Base-by-base conservation (phyloP, 1,140 invertebrate genomes). In the Caerostris darwini region DNA sequence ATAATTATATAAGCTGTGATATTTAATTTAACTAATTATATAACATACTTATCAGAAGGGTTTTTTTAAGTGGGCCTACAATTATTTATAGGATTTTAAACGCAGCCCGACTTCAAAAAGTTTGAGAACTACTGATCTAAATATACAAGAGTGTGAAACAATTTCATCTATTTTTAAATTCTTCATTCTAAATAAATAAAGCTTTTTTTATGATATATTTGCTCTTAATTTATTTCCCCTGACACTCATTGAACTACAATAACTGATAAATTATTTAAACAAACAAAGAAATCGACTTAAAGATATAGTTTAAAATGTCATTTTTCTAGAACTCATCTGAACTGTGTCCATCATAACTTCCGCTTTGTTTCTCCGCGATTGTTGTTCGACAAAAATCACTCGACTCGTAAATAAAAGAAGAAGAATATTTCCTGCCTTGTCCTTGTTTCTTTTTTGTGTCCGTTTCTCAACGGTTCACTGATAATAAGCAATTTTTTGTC, bases 401-500 rank as follows among this genome's bases (percentile, higher is more conserved):
- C 71, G 2, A 2, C 34, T 77, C 53, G 71, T 77, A 34, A 8
- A 50, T 77, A 14, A 6, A 67, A 7, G 61, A 67, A 67, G 61
- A 67, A n/a, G 34, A 34, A 34, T 34, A 34, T 34, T 77, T 12
- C 34, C 71, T 34, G 34, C 71, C 19, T 34, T 77, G 71, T 12
- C 71, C 71, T 77, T 77, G 71, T 77, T 77, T 77, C 71, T 12
- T 8, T 77, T 34, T 77, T 77, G 12, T 77, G 71, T 77, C 71
- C 71, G 34, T 77, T 77, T 77, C 14, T 77, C 34, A 77, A 77
- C 71, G 71, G 71, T 12, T 77, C 71, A 77, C 71, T 53, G 71
- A 77, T 77, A 77, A 77, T 77, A 19, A 77, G 71, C 8, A 14
- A 77, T 53, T 77, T n/a, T 77, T 50, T 34, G 34, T 34, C 71